Base-by-base conservation (phyloP, 2,888 invertebrate genomes). In the Cryptocheilus praepositus region DNA sequence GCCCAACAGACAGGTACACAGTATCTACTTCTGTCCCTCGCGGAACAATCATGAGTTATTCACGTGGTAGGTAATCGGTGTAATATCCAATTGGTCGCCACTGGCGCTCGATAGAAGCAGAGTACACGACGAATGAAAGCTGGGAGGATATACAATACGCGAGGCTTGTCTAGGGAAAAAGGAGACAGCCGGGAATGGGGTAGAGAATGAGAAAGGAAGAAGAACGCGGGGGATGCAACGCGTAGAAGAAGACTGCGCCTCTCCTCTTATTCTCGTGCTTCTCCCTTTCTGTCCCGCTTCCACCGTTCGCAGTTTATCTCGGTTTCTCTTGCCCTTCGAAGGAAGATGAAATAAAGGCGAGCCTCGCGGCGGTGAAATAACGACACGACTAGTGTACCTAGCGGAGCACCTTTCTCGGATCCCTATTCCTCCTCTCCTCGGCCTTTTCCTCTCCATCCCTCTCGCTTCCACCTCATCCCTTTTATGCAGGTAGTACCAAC, bases 351-450 rank as follows among this genome's bases (percentile, higher is more conserved):
- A 84, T 82, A 82, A 81, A 82, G 81, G 76, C 80, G 79, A 77
- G 84, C 85, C 85, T 85, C 75, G 83, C 83, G 85, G 85, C 84
- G 81, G 79, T 84, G 81, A 84, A 86, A 85, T 85, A 86, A 86
- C 85, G 85, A 86, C 85, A 81, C 82, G 81, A 80, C 76, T 80
- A 71, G 79, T 81, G 83, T 78, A 76, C 79, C 76, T 76, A 73
- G 59, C 71, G 36, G 36, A 71, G 62, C 80, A 75, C 74, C 80
- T 79, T 80, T 81, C 82, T 81, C 71, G 76, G 76, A 70, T 74
- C 64, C 55, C 54, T 45, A 54, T 43, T 61, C 63, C 68, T 70
- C 36, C 55, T 25, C 51, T 61, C 19, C 49, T 19, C n/a, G 21
- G 49, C 57, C 49, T 51, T 28, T 61, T 22, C 45, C 52, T 52